Evolutionary conservation across 1,140 invertebrate genomes (phyloP).

Genomic region (Formica selysi): DNA sequence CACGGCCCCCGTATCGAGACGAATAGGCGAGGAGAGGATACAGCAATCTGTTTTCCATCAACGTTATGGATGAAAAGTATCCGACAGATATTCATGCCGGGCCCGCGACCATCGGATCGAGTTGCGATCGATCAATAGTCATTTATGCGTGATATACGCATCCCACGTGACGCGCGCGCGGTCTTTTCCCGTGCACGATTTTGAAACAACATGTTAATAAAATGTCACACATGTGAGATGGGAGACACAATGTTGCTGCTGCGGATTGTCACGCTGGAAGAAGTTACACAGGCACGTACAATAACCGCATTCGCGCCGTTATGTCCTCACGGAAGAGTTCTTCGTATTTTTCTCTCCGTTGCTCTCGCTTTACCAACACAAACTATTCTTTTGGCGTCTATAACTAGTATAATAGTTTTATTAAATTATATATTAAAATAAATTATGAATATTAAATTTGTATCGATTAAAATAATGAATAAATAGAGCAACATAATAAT

Average conservation of each 20-base stretch:
- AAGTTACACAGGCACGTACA: constrained; percentile 14
- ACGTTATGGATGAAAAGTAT: constrained; percentile 24
- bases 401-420: constrained; percentile 9
- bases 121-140: constrained; percentile 60
- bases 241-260: neutral
- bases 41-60: constrained; percentile 11
- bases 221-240: neutral
- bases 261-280: constrained; percentile 10
- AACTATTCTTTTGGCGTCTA: neutral
- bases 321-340: neutral
- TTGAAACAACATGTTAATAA: constrained; percentile 25
- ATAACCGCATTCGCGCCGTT: neutral
- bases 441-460: neutral
- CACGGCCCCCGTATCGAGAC: neutral
- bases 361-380: neutral
- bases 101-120: constrained; percentile 26
- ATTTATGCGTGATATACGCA: constrained; percentile 55
- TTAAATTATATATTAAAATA: constrained; percentile 8
- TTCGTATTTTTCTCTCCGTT: constrained; percentile 26
- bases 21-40: neutral
- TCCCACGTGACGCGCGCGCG: neutral
- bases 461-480: neutral
- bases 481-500: constrained; percentile 12
- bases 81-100: neutral
- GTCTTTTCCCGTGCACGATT: neutral